Evolutionary conservation across 2,113 vertebrate species (phyloP).

Genomic region (Octodon degus): DNA sequence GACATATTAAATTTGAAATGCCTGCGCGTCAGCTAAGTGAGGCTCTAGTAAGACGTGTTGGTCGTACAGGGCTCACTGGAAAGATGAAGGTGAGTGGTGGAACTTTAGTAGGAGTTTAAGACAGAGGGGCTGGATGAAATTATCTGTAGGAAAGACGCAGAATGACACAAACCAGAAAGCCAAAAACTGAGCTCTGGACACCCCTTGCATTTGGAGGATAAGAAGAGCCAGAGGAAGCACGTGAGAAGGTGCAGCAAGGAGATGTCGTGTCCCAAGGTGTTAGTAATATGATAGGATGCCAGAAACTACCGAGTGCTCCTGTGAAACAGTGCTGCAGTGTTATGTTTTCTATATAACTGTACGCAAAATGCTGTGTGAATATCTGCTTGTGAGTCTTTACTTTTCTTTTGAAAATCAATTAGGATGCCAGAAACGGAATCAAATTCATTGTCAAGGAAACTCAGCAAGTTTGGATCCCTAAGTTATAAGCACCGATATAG

Average conservation of each 20-base stretch:
- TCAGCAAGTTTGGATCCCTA: conserved; percentile 92
- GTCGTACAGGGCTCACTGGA: not conserved
- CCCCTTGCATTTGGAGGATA: not conserved
- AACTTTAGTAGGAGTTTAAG: not conserved
- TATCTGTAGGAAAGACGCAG: not conserved
- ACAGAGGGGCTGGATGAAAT: not conserved
- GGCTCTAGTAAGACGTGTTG: not conserved
- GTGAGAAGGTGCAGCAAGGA: not conserved
- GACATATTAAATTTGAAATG: not conserved
- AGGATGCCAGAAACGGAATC: conserved; percentile 93
- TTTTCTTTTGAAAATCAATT: conserved; percentile 79
- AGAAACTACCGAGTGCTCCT: not conserved
- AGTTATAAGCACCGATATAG: conserved; percentile 92
- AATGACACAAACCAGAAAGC: not conserved
- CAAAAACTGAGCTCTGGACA: not conserved
- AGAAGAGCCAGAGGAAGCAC: not conserved
- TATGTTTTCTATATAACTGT: conserved; percentile 6
- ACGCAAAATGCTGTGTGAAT: not conserved
- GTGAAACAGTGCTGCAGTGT: not conserved
- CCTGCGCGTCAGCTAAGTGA: not conserved
- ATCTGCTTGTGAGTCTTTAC: not conserved
- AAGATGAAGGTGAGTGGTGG: not conserved
- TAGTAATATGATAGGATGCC: not conserved
- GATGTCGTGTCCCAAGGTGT: not conserved
- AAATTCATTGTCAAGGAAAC: conserved; percentile 89